A percentile compares a stretch with the other conserved stretches of the same genome.
Conservation (phyloP, 2,888 invertebrate species). For the Abscondita cerata region DNA sequence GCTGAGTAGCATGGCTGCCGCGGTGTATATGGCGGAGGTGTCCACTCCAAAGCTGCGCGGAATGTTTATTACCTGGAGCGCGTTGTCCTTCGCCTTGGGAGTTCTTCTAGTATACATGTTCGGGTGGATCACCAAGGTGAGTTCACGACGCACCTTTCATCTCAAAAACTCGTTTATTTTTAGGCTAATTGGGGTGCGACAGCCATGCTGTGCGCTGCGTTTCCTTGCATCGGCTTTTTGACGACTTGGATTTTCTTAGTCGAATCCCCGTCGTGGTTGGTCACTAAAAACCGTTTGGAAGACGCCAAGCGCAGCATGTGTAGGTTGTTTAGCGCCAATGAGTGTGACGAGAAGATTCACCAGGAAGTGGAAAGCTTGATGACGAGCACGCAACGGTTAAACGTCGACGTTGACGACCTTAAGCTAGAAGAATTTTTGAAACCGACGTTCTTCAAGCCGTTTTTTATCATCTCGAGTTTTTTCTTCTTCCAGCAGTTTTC, state of each 20-base stretch:
- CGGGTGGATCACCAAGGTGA: conserved; percentile 60
- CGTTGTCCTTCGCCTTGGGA: conserved; percentile 61
- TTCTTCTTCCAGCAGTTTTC: conserved; percentile 68
- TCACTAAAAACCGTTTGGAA: conserved; percentile 57
- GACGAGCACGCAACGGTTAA: conserved; percentile 40
- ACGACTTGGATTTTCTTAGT: conserved; percentile 58
- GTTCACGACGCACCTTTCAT: too few species aligned
- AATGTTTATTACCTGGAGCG: conserved; percentile 64
- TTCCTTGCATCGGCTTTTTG: conserved; percentile 58
- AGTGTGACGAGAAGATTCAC: conserved; percentile 43
- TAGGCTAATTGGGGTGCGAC: conserved; percentile 60
- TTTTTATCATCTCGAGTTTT: conserved; percentile 59
- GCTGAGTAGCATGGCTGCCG: conserved; percentile 62
- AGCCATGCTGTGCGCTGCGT: conserved; percentile 56
- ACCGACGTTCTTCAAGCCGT: conserved; percentile 59
- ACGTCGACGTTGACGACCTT: conserved; percentile 26
- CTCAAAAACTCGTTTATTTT: too few species aligned
- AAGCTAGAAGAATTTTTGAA: conserved; percentile 51
- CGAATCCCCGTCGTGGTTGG: conserved; percentile 65
- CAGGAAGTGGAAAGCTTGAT: conserved; percentile 50
- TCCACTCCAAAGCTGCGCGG: conserved; percentile 59
- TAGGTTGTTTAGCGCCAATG: conserved; percentile 55
- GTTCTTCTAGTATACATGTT: conserved; percentile 63
- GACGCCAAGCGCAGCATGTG: conserved; percentile 59
- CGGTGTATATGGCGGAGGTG: conserved; percentile 64